phyloP scores from a whole-genome alignment of 2,888 invertebrate genomes.

The Hirtodrosophila histrioides region DNA sequence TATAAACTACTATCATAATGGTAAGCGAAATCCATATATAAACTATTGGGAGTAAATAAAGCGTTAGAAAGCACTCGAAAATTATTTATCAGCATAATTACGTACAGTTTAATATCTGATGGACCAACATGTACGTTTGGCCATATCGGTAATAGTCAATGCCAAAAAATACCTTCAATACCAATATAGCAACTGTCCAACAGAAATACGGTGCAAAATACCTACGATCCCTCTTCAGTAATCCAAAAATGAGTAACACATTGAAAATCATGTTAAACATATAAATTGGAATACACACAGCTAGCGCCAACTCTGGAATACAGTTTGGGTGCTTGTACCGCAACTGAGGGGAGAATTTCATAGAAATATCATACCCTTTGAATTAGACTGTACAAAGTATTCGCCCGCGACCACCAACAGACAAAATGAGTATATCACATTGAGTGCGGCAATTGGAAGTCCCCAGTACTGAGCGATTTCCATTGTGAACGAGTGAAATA shows the following conservation, averaged over 20 bases:
- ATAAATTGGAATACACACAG: too few relatives aligned
- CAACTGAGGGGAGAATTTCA: too few relatives aligned
- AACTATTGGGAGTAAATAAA: background rate
- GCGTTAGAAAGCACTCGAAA: background rate
- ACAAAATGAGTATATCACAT: slow-evolving; percentile 2
- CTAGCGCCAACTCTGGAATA: too few relatives aligned
- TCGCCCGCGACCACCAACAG: background rate
- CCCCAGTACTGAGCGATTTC: background rate
- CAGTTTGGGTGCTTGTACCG: too few relatives aligned
- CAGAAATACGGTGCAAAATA: too few relatives aligned
- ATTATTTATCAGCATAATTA: background rate
- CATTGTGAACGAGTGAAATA: background rate
- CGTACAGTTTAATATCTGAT: too few relatives aligned
- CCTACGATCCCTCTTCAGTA: too few relatives aligned
- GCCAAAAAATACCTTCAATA: too few relatives aligned
- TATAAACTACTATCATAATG: background rate
- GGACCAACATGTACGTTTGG: background rate
- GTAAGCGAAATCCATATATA: background rate
- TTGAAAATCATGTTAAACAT: too few relatives aligned
- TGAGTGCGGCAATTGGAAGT: background rate
- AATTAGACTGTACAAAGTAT: background rate
- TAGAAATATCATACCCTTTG: background rate
- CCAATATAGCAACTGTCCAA: too few relatives aligned
- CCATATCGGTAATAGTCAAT: too few relatives aligned
- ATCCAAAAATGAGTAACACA: too few relatives aligned